phyloP scores from a whole-genome alignment of 2,113 vertebrate species.

The Axis porcinus region DNA sequence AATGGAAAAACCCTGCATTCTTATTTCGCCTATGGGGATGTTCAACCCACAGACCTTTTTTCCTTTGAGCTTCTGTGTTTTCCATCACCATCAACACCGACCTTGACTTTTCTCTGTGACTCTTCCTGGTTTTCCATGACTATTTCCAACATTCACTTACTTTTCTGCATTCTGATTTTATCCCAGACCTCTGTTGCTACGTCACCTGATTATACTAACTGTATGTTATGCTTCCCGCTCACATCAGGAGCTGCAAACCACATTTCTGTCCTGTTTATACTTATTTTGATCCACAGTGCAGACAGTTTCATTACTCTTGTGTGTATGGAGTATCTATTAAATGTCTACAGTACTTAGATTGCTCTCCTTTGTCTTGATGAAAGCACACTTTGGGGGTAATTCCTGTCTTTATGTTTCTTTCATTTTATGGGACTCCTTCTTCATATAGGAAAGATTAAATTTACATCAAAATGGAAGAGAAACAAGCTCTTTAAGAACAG shows the following conservation, averaged over 20 bases:
- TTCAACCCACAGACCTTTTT: background rate
- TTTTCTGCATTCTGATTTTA: background rate
- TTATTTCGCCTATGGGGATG: background rate
- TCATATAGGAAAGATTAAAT: background rate
- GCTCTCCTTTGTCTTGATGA: background rate
- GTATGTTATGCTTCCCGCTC: background rate
- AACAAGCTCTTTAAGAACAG: background rate
- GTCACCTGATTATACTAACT: background rate
- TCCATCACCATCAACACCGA: background rate
- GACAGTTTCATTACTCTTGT: background rate
- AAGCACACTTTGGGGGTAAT: background rate
- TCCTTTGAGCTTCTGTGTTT: background rate
- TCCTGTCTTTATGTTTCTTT: background rate
- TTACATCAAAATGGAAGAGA: background rate
- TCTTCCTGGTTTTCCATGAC: background rate
- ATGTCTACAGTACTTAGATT: background rate
- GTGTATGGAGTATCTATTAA: background rate
- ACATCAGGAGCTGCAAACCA: background rate
- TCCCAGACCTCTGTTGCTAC: background rate
- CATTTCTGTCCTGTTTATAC: background rate
- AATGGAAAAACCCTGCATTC: background rate
- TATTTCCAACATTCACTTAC: background rate
- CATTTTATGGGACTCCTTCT: background rate
- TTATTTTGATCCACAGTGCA: background rate
- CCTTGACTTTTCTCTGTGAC: background rate